Percentiles rank a stretch among this genome's conserved stretches.
These are phyloP conservation scores for Elymnias hypermnestra DNA, from an alignment of 1,140 invertebrate species.

Conservation along the genomic window DNA sequence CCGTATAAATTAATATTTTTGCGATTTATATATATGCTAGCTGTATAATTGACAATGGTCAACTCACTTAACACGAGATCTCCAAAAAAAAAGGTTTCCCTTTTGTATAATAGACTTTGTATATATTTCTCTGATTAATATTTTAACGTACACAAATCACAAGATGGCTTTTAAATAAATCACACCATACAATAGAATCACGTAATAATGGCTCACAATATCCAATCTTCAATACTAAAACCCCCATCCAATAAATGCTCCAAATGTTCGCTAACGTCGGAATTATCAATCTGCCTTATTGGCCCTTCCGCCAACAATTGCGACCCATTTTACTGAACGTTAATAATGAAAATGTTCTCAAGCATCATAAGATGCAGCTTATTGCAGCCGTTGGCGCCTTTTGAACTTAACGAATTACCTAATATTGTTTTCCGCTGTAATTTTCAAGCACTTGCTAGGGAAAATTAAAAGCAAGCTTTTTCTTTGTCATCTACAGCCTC, in stretches of 20 bases:
- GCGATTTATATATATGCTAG: too few relatives aligned
- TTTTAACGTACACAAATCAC: too few relatives aligned
- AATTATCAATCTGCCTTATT: slow-evolving; percentile 19
- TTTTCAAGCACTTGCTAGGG: too few relatives aligned
- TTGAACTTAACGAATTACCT: slow-evolving; percentile 27
- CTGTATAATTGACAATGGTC: too few relatives aligned
- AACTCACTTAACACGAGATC: too few relatives aligned
- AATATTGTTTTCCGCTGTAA: slow-evolving; percentile 28
- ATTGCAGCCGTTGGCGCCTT: slow-evolving; percentile 19
- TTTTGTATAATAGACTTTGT: too few relatives aligned
- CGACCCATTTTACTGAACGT: slow-evolving; percentile 12
- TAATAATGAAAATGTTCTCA: not conserved
- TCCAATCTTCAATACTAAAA: not conserved
- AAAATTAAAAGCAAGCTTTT: slow-evolving; percentile 14
- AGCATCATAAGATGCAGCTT: slow-evolving; percentile 22
- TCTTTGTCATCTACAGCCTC: too few relatives aligned
- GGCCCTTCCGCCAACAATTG: slow-evolving; percentile 11
- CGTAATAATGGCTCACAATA: not conserved
- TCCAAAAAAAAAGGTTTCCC: too few relatives aligned
- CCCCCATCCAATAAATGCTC: not conserved
- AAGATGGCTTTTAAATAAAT: too few relatives aligned
- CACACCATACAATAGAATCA: too few relatives aligned
- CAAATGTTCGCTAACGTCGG: not conserved
- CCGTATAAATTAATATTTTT: too few relatives aligned
- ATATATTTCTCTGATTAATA: too few relatives aligned